Evolutionary conservation across 2,113 vertebrate genomes (phyloP).

Genomic region (Passer montanus): DNA sequence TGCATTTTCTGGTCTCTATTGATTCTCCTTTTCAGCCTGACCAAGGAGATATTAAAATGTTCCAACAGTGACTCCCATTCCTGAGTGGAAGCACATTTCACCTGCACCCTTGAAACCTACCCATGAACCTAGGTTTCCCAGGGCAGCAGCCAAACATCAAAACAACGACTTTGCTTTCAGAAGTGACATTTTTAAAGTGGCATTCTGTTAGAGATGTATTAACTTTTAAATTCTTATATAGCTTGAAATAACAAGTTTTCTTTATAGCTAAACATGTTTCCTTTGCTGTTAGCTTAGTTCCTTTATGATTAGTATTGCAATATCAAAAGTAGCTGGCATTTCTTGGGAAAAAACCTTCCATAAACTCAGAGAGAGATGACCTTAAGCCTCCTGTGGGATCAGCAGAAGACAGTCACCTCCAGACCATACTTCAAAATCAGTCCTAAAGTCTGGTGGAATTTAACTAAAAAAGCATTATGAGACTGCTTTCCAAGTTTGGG

Average conservation of each 20-base stretch:
- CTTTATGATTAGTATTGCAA: background rate
- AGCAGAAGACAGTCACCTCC: background rate
- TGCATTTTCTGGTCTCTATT: background rate
- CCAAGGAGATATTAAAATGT: background rate
- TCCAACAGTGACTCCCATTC: background rate
- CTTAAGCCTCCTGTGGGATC: background rate
- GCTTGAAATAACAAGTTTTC: background rate
- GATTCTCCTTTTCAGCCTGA: background rate
- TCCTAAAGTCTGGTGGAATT: background rate
- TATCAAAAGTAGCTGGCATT: background rate
- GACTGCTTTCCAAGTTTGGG: background rate
- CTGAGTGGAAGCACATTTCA: fast-evolving
- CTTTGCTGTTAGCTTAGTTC: background rate
- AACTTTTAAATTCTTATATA: background rate
- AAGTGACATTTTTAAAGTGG: background rate
- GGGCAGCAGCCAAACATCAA: background rate
- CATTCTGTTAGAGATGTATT: background rate
- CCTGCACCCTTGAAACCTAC: background rate
- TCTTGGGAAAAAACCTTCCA: background rate
- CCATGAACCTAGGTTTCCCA: background rate
- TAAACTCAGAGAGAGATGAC: background rate
- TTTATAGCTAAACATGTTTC: background rate
- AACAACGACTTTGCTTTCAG: background rate
- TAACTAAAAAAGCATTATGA: background rate
- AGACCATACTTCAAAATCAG: background rate